A percentile compares a stretch with the other conserved stretches of the same genome.
Conservation (phyloP, 2,113 vertebrate genomes). For the Aphyosemion australe region DNA sequence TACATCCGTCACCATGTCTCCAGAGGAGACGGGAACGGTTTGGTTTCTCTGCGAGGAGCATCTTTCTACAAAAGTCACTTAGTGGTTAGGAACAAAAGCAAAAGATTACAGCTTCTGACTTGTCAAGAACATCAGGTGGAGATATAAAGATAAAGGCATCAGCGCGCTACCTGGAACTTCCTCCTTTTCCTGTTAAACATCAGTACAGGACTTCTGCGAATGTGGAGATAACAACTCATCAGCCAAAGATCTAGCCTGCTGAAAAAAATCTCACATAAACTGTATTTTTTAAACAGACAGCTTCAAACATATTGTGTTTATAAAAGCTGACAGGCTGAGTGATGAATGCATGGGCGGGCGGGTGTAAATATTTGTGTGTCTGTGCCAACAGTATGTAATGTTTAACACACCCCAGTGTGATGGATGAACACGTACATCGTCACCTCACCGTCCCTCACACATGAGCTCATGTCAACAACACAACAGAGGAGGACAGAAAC, state of each 20-base stretch:
- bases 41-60: not conserved
- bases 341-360: constrained; percentile 32
- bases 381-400: constrained; percentile 19
- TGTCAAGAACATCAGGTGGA: not conserved
- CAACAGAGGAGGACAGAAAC: constrained; percentile 2
- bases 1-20: no score
- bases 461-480: constrained; percentile 56
- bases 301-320: constrained; percentile 7
- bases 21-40: constrained; percentile 1
- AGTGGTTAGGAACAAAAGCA: not conserved
- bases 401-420: constrained; percentile 36
- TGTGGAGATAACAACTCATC: not conserved
- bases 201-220: not conserved
- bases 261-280: not conserved
- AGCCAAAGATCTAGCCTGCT: no score
- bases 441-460: constrained; percentile 54
- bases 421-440: constrained; percentile 26
- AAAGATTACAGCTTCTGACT: constrained; percentile 6
- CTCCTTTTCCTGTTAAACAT: not conserved
- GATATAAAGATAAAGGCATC: not conserved
- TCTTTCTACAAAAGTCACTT: constrained; percentile 1
- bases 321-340: not conserved
- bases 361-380: constrained; percentile 24
- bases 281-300: not conserved
- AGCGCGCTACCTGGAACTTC: not conserved